Conservation (phyloP, 2,888 invertebrate species). For the Eutolmus rufibarbis region DNA sequence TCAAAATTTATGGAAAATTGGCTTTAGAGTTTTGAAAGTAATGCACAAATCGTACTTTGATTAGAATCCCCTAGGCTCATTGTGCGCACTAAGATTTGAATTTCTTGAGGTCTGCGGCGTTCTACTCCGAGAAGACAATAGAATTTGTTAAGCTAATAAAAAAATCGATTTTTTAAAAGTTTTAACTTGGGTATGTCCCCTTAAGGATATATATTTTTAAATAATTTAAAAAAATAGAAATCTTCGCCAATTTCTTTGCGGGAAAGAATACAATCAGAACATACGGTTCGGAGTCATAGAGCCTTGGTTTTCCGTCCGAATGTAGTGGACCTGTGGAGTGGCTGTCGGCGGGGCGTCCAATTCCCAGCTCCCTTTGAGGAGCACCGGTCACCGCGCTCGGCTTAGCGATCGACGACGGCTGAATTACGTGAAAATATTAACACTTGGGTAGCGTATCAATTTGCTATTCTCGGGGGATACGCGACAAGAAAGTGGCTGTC, state of each 20-base stretch:
- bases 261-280: not conserved
- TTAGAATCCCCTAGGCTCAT: too few relatives aligned
- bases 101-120: too few relatives aligned
- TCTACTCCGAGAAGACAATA: too few relatives aligned
- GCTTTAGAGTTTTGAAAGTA: too few relatives aligned
- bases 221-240: not conserved
- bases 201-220: too few relatives aligned
- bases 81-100: too few relatives aligned
- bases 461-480: constrained; percentile 4
- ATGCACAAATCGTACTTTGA: too few relatives aligned
- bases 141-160: too few relatives aligned
- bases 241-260: not conserved
- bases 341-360: not conserved
- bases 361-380: not conserved
- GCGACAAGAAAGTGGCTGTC: constrained; percentile 33
- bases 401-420: not conserved
- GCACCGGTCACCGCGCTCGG: not conserved
- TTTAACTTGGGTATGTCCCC: too few relatives aligned
- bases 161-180: too few relatives aligned
- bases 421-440: constrained; percentile 30
- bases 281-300: not conserved
- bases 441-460: constrained; percentile 1
- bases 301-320: not conserved
- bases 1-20: too few relatives aligned
- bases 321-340: not conserved